These are phyloP conservation scores for Willisornis vidua DNA, from an alignment of 2,113 vertebrate species.

Conservation along the genomic window DNA sequence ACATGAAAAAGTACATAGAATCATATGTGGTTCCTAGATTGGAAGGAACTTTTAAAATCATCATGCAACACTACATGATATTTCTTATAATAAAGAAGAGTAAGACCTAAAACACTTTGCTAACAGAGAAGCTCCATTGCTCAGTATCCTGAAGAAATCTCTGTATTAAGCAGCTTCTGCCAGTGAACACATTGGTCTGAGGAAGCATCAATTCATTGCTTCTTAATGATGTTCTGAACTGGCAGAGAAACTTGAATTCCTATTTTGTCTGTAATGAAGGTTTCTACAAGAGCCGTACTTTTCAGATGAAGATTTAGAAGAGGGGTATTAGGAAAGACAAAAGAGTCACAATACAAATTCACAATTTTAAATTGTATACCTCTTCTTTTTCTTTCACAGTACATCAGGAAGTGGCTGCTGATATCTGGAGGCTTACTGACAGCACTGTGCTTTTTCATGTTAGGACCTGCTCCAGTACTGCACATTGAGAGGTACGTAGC, in stretches of 20 bases:
- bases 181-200: background rate
- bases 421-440: constrained; percentile 79
- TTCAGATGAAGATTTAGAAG: background rate
- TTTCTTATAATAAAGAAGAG: background rate
- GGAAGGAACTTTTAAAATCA: background rate
- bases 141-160: background rate
- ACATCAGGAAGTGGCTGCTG: constrained; percentile 82
- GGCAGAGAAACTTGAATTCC: background rate
- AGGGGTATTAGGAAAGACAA: background rate
- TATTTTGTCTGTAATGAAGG: background rate
- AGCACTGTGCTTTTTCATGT: constrained; percentile 80
- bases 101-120: background rate
- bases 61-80: background rate
- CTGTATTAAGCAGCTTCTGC: background rate
- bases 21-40: background rate
- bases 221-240: background rate
- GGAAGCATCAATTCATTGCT: background rate
- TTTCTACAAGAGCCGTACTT: background rate
- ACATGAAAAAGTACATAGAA: background rate
- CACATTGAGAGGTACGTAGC: constrained; percentile 81
- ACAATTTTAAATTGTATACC: background rate
- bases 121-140: background rate
- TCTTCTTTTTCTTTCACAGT: constrained; percentile 59
- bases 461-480: constrained; percentile 88
- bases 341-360: background rate